Conservation (phyloP, 2,113 vertebrate species). For the Mobula birostris region DNA sequence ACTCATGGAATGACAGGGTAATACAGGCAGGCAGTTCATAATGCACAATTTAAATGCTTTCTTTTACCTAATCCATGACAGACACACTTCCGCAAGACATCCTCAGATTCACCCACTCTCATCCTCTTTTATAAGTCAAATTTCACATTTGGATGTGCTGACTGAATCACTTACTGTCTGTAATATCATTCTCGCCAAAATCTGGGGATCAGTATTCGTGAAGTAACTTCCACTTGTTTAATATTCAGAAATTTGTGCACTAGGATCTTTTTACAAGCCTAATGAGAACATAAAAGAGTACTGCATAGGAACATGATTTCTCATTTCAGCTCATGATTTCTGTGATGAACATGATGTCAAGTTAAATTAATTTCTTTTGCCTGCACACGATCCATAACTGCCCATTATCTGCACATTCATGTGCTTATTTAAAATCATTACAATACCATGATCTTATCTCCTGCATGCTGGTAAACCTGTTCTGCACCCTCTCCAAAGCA, state of each 20-base stretch:
- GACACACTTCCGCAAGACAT: background rate
- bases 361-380: too few relatives aligned
- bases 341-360: too few relatives aligned
- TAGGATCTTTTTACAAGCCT: background rate
- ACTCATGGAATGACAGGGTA: conserved; percentile 9
- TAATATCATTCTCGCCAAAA: background rate
- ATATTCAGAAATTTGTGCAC: background rate
- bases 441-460: too few relatives aligned
- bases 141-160: background rate
- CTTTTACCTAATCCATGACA: conserved; percentile 22
- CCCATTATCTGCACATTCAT: too few relatives aligned
- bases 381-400: too few relatives aligned
- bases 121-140: background rate
- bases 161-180: background rate
- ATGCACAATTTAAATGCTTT: conserved; percentile 6
- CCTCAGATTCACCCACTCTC: too few relatives aligned
- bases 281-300: too few relatives aligned
- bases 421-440: too few relatives aligned
- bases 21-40: conserved; percentile 20
- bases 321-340: too few relatives aligned
- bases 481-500: too few relatives aligned
- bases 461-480: too few relatives aligned
- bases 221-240: background rate
- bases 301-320: too few relatives aligned
- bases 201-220: background rate